These are phyloP conservation scores for Myotis lucifugus DNA, from an alignment of 2,113 vertebrate genomes.

Conservation along the genomic window DNA sequence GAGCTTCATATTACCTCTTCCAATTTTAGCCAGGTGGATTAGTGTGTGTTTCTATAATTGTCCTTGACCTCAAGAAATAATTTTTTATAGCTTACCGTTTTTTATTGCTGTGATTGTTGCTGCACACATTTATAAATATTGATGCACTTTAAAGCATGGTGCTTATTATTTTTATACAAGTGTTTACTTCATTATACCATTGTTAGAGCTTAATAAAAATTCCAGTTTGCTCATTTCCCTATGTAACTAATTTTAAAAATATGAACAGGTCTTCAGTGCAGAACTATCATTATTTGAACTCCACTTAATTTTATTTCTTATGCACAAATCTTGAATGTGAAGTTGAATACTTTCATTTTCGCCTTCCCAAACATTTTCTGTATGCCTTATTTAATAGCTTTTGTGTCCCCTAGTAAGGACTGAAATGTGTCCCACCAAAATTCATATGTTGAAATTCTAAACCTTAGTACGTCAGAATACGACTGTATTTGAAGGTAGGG, in stretches of 20 bases:
- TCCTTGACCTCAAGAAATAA: constrained; percentile 18
- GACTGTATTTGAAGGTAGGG: neutral
- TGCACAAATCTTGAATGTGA: constrained; percentile 1
- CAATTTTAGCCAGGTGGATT: neutral
- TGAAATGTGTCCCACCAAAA: neutral
- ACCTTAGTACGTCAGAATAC: neutral
- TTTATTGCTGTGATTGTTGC: constrained; percentile 8
- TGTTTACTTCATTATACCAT: constrained; percentile 44
- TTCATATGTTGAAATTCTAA: neutral
- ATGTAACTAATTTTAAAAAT: constrained; percentile 50
- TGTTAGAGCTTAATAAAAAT: constrained; percentile 31
- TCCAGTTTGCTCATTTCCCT: constrained; percentile 14
- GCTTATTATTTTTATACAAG: constrained; percentile 36
- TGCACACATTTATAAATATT: constrained; percentile 38
- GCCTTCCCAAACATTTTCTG: constrained; percentile 19
- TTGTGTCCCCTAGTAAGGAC: neutral
- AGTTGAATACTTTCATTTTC: constrained; percentile 29
- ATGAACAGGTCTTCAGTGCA: neutral
- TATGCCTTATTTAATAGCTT: neutral
- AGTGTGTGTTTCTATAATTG: neutral
- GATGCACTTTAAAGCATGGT: neutral
- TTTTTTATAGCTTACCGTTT: constrained; percentile 40
- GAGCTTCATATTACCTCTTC: neutral
- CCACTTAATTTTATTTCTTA: constrained; percentile 44
- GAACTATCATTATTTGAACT: constrained; percentile 41